Base-by-base conservation (phyloP, 2,113 vertebrate species). In the Pseudolaguvia tuberculata region DNA sequence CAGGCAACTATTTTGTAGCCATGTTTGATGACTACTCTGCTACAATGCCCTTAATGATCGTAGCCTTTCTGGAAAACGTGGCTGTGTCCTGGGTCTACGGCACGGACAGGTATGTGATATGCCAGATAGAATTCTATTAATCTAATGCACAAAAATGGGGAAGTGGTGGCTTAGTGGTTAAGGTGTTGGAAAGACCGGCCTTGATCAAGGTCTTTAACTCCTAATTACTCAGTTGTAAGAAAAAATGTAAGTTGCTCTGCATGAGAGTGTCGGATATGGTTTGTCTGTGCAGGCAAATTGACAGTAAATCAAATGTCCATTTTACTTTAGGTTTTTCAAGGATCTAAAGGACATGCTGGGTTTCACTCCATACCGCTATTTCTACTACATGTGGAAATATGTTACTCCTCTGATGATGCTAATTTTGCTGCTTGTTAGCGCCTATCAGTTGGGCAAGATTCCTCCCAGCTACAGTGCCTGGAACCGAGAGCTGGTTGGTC, bases 11-110 rank as follows among this genome's bases (percentile, higher is more conserved):
- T 88, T 99, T 93, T 68, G 96, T 99, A 82, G 89, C 93, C 0
- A 99, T 99, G 96, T 98, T 99, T 80, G 97, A 99, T 81, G 97
- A 98, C 85, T 98, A 98, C 86, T 97, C 96, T 27, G 96, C 96
- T 61, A 98, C 97, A 2, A 72, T 99, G 79, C 97, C 97, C 12
- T 87, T 99, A 78, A 92, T 99, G 70, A 92, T 98, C 18, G 91
- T 99, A 47, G 96, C 98, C 51, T 86, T 95, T 71, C 89, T 99
- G 90, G 96, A 99, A 84, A 98, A 97, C 67, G 81, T 97, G 80
- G 93, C 96, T 0, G 86, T 99, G n/a, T 94, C 94, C 6, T 94
- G 91, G 87, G 78, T 98, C 84, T 99, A 99, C 68, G 97, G 97
- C 70, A 92, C 94, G 53, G 94, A 98, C 75, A 98, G 94, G 96